phyloP scores from a whole-genome alignment of 92 coral and sea anemone species.

The Virgularia gustaviana region DNA sequence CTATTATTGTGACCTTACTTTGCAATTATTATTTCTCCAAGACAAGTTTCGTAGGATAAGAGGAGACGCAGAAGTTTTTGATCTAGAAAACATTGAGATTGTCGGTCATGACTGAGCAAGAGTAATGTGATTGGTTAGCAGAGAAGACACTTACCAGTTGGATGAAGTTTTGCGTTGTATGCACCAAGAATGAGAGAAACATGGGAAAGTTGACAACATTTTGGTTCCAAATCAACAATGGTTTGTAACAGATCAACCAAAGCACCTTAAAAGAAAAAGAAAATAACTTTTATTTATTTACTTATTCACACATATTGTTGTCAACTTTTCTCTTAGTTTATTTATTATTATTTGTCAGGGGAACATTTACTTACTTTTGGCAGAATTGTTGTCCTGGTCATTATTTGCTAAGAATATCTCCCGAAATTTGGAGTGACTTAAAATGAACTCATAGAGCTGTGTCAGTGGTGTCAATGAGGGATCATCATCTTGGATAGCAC shows the following conservation, averaged over 20 bases:
- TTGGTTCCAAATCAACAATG: conserved; percentile 65
- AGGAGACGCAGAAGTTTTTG: conserved; percentile 29
- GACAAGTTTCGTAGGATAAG: conserved; percentile 1
- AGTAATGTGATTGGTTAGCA: neutral
- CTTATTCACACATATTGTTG: neutral
- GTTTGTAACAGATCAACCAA: conserved; percentile 62
- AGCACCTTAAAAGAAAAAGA: conserved; percentile 55
- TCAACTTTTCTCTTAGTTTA: neutral
- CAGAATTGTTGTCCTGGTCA: neutral
- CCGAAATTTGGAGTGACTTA: conserved; percentile 82
- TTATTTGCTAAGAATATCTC: conserved; percentile 55
- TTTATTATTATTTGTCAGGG: neutral
- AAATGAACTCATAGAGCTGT: conserved; percentile 66
- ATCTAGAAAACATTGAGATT: neutral
- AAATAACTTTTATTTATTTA: no score
- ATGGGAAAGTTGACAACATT: conserved; percentile 64
- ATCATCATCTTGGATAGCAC: no score
- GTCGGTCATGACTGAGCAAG: neutral
- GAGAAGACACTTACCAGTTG: conserved; percentile 45
- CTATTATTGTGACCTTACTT: no score
- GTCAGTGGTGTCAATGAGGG: conserved; percentile 53
- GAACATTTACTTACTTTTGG: conserved; percentile 44
- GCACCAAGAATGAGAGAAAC: conserved; percentile 73
- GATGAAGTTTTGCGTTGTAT: conserved; percentile 60
- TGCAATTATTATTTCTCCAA: conserved; percentile 4